Conservation (phyloP, 64 coral and sea anemone species). For the Stichodactyla helianthus region DNA sequence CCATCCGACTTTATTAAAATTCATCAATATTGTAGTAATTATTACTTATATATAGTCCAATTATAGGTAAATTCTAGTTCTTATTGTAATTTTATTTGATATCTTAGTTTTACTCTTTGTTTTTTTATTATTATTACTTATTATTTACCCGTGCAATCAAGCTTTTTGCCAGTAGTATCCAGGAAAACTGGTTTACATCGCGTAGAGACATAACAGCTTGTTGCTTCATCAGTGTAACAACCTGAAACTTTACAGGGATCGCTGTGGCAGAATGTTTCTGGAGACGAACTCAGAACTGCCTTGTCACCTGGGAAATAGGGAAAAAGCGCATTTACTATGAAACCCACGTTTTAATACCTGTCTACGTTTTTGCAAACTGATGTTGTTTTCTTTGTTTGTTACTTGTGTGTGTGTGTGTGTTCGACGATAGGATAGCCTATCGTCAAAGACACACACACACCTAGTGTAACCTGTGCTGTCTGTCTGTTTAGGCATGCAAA, state of each 20-base stretch:
- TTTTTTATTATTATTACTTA: background rate
- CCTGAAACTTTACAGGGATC: slow-evolving; percentile 74
- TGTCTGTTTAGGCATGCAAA: no score
- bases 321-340: background rate
- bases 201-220: slow-evolving; percentile 48
- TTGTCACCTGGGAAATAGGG: slow-evolving; percentile 34
- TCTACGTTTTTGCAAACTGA: no score
- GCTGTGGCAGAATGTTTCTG: slow-evolving; percentile 45
- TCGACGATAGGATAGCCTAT: background rate
- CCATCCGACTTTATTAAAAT: no score
- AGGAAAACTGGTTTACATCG: slow-evolving; percentile 75
- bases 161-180: slow-evolving; percentile 47
- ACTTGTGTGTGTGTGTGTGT: no score
- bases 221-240: slow-evolving; percentile 39
- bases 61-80: no score
- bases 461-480: no score
- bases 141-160: slow-evolving; percentile 70
- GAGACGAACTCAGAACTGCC: slow-evolving; percentile 43
- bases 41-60: no score
- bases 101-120: no score
- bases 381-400: no score
- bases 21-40: no score
- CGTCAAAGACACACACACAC: no score
- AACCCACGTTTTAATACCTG: background rate
- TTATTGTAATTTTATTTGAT: no score